Conservation (phyloP, 2,888 invertebrate species). For the Lottia scabra region DNA sequence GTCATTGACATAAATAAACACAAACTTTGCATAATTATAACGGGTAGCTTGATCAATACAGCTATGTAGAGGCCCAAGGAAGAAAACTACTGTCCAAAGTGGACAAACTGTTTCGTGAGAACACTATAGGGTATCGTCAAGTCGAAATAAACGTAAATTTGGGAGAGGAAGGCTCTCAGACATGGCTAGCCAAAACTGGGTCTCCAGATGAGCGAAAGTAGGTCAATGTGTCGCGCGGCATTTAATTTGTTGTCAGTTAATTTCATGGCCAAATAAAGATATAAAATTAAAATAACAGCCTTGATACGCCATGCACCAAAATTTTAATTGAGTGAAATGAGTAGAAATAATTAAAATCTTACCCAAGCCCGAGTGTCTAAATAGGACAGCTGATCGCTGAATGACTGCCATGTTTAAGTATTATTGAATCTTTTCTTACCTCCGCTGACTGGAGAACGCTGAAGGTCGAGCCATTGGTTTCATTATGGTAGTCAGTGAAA, state of each 20-base stretch:
- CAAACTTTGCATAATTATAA: not conserved
- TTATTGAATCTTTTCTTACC: not conserved
- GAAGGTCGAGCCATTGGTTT: constrained; percentile 2
- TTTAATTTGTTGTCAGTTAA: not conserved
- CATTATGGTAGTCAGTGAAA: not conserved
- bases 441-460: not conserved
- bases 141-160: not conserved
- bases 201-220: constrained; percentile 4
- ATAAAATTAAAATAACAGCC: not conserved
- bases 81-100: not conserved
- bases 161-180: not conserved
- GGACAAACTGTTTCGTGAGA: no score
- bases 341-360: not conserved
- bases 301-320: not conserved
- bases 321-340: not conserved
- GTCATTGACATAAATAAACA: constrained; percentile 4
- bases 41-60: no score
- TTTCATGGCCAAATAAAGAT: not conserved
- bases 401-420: constrained; percentile 1
- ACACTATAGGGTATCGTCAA: no score
- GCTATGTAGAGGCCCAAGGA: not conserved
- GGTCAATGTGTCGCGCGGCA: not conserved
- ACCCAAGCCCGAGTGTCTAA: not conserved
- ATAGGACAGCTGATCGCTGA: constrained; percentile 1
- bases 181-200: not conserved